phyloP scores from a whole-genome alignment of 2,888 invertebrate genomes.

The Loripinus fragilis region DNA sequence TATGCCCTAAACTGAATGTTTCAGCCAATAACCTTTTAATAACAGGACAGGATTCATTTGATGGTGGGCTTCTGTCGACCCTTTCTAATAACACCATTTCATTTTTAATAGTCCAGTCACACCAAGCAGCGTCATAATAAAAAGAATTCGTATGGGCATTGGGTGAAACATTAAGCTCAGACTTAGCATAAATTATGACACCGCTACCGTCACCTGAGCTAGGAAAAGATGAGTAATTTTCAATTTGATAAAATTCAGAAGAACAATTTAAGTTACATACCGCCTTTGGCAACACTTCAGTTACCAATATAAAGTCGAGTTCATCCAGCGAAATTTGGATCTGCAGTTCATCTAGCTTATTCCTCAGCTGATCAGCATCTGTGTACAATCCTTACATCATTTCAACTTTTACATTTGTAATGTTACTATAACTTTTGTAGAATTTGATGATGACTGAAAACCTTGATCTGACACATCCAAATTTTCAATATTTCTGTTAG shows the following conservation, averaged over 20 bases:
- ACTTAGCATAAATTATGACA: conserved; percentile 30
- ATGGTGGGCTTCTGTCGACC: conserved; percentile 16
- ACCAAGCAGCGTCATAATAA: not conserved
- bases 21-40: not conserved
- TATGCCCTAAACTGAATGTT: not conserved
- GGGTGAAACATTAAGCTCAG: conserved; percentile 27
- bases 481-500: no score
- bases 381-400: conserved; percentile 28
- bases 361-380: conserved; percentile 33
- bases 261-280: conserved; percentile 2
- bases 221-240: conserved; percentile 19
- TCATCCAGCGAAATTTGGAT: conserved; percentile 14
- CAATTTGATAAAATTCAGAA: conserved; percentile 18
- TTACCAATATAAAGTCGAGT: conserved; percentile 33
- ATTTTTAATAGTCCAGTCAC: conserved; percentile 13
- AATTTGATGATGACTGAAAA: no score
- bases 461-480: no score
- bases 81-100: not conserved
- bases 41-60: not conserved
- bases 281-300: conserved; percentile 19
- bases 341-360: conserved; percentile 28
- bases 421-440: not conserved
- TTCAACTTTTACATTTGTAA: not conserved
- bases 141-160: not conserved
- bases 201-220: conserved; percentile 21